Base-by-base conservation (phyloP, 2,797 vertebrate genomes). In the Girardinus metallicus region DNA sequence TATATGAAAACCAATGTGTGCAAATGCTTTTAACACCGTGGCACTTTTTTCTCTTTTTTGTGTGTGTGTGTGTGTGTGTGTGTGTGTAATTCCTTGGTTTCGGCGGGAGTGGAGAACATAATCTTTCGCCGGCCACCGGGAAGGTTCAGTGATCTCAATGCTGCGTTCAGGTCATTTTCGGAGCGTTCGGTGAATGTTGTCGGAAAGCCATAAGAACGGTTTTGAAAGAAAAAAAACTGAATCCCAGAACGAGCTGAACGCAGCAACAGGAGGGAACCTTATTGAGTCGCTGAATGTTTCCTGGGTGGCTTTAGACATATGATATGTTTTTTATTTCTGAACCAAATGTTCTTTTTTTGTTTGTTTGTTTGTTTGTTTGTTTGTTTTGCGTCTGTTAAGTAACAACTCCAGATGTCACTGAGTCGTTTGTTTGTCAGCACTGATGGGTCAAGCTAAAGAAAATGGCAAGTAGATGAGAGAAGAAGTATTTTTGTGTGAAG, bases 201-300 rank as follows among this genome's bases (percentile, higher is more conserved):
- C 23, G 64, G 64, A 68, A 68, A 26, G 64, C 36, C 36, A 66
- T 23, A 21, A 11, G 36, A 41, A 66, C 10, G 21, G 31, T 36
- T 64, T 36, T 64, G 34, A 64, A 64, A 36, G 60, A 36, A 36
- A 21, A 36, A 3, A n/a, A 10, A 1, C 11, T 7, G 26, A 60
- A 43, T 12, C 12, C 26, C 11, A 83, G 89, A 87, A 91, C 84
- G 90, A 47, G 11, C 44, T 68, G 87, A 90, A 78, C 18, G 79
- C 89, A 92, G 93, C 78, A 76, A 85, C 74, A 94, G 95, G 96
- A 96, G 95, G 95, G 95, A 96, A 93, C 94, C 93, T 93, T 88
- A 53, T 82, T 92, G 94, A 94, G 94, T 89, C 87, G 79, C 86
- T 93, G 89, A 83, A 89, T 80, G 78, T 84, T 92, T 85, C 75